Base-by-base conservation (phyloP, 2,797 vertebrate genomes). In the Aythya fuligula region DNA sequence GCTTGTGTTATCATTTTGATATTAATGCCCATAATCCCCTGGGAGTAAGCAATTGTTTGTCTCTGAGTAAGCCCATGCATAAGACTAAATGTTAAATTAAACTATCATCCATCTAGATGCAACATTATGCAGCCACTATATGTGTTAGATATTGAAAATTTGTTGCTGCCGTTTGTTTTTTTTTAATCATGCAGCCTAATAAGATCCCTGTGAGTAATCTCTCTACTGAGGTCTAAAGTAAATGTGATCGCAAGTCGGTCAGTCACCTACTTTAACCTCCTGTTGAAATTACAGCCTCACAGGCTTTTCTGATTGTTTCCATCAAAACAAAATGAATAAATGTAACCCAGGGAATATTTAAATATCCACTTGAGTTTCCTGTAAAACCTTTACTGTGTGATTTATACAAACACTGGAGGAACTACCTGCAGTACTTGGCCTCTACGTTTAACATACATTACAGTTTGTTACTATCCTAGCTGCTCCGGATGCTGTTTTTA, bases 381-480 rank as follows among this genome's bases (percentile, higher is more conserved):
- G 94, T 95, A 97, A 98, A 98, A 94, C 93, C 93, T 98, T 97
- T 96, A 76, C 58, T 75, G 83, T 28, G 79, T 97, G 97, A 98
- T 98, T 98, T 98, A 98, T 97, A 94, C 47, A 78, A 98, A 96
- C 97, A 90, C 98, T 96, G 94, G 97, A 98, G 95, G 98, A 98
- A 98, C 84, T 98, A 97, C 96, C 98, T 96, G 97, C 96, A 92
- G 97, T 90, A 90, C 87, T 86, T 96, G 96, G 97, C 94, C 96
- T 96, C 96, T 96, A 92, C 97, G 96, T 98, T 98, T 97, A 97
- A 97, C 98, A 98, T 97, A 97, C 95, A 98, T 97, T 97, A 97
- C 54, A 95, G 92, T 96, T 97, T 96, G 98, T 98, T 98, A 98
- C 96, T 90, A 97, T 95, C 89, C 61, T 65, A 96, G 93, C 96